Conservation (phyloP, 37 sponge, comb jelly and placozoan genomes). For the Halichondria panicea region DNA sequence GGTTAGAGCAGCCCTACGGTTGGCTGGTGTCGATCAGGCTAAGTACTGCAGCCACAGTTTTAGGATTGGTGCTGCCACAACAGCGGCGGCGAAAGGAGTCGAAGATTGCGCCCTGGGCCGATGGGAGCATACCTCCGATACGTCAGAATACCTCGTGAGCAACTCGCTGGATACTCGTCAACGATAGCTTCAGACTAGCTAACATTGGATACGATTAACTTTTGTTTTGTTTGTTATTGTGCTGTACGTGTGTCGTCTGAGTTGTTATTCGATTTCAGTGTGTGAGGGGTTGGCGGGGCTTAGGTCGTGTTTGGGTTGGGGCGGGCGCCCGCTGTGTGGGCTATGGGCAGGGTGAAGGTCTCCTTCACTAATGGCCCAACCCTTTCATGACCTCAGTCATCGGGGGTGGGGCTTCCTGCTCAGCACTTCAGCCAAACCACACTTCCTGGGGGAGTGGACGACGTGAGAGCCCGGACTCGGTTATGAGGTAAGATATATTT, state of each 20-base stretch:
- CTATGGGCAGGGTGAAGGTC: constrained; percentile 16
- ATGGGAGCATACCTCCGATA: constrained; percentile 44
- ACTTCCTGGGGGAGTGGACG: not conserved
- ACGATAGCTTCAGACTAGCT: not conserved
- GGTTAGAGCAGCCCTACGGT: constrained; percentile 5
- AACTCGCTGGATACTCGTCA: constrained; percentile 16
- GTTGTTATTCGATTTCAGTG: not conserved
- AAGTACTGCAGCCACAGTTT: constrained; percentile 30
- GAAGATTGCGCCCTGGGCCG: constrained; percentile 31
- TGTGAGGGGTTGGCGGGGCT: not conserved
- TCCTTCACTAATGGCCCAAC: not conserved
- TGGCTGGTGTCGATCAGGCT: not conserved
- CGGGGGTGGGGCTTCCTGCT: not conserved
- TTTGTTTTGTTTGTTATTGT: not conserved
- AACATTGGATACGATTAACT: not conserved
- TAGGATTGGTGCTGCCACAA: constrained; percentile 32
- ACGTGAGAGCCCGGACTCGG: too few species aligned
- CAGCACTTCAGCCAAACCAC: not conserved
- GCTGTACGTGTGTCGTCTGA: not conserved
- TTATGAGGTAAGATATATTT: too few species aligned
- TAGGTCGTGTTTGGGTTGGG: too few species aligned
- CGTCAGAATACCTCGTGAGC: constrained; percentile 11
- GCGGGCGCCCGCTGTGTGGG: too few species aligned
- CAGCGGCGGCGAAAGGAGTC: constrained; percentile 10
- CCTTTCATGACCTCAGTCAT: not conserved